Conservation (phyloP, 2,113 vertebrate species). For the Archocentrus centrarchus region DNA sequence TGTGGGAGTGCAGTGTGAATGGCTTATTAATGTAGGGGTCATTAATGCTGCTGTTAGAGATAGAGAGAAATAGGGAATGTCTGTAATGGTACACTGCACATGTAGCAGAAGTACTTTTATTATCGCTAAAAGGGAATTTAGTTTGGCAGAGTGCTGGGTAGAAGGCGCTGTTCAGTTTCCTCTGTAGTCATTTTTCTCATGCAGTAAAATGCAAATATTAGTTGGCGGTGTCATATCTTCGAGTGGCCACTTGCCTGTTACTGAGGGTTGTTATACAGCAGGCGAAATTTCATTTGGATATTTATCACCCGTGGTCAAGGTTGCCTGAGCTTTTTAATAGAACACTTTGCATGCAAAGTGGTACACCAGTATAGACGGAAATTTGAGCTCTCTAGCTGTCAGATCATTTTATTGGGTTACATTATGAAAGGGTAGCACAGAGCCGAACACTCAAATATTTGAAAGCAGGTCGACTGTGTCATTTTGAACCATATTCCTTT, state of each 20-base stretch:
- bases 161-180: slow-evolving; percentile 1
- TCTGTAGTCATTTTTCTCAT: slow-evolving; percentile 3
- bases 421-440: slow-evolving; percentile 23
- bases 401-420: slow-evolving; percentile 26
- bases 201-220: slow-evolving; percentile 61
- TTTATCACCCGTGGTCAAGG: slow-evolving; percentile 49
- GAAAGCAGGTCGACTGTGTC: slow-evolving; percentile 22
- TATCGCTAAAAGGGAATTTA: slow-evolving; percentile 18
- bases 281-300: slow-evolving; percentile 52
- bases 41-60: slow-evolving; percentile 28
- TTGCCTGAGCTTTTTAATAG: slow-evolving; percentile 27
- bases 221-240: slow-evolving; percentile 39
- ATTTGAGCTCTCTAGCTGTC: slow-evolving; percentile 8
- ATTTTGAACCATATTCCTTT: background rate
- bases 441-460: slow-evolving; percentile 19
- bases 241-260: slow-evolving; percentile 48
- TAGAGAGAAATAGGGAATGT: background rate
- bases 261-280: slow-evolving; percentile 36
- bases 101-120: slow-evolving; percentile 22
- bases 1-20: slow-evolving; percentile 5
- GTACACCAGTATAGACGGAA: slow-evolving; percentile 28
- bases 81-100: slow-evolving; percentile 7
- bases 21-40: slow-evolving; percentile 11
- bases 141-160: background rate
- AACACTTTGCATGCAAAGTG: slow-evolving; percentile 54